Percentiles rank a stretch among this genome's conserved stretches.
Evolutionary conservation across 2,888 invertebrate genomes (phyloP).

Genomic region (Oeneis ivallda): DNA sequence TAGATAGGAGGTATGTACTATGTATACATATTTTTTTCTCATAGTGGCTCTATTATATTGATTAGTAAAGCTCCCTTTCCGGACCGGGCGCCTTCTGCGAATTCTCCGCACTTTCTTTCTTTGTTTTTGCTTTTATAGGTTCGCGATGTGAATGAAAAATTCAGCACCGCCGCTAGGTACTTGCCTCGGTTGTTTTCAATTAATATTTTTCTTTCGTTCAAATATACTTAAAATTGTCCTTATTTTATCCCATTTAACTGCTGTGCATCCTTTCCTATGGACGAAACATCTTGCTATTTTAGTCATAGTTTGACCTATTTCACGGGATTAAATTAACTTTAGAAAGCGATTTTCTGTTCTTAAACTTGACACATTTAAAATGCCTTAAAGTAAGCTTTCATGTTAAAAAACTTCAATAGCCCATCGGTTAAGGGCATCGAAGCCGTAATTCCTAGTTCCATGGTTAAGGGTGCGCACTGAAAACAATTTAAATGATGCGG

Average conservation of each 20-base stretch:
- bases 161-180: conserved; percentile 22
- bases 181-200: background rate
- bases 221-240: background rate
- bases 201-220: background rate
- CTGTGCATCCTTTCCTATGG: background rate
- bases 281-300: no score
- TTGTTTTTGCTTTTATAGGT: conserved; percentile 58
- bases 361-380: no score
- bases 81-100: conserved; percentile 69
- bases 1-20: conserved; percentile 52
- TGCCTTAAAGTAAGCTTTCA: no score
- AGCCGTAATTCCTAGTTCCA: no score
- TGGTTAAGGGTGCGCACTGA: no score
- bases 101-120: conserved; percentile 65
- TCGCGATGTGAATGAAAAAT: conserved; percentile 40
- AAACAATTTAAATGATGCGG: no score
- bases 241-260: background rate
- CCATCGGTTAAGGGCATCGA: no score
- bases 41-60: conserved; percentile 82
- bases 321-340: no score
- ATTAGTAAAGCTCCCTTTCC: conserved; percentile 77
- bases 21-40: conserved; percentile 69
- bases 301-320: no score
- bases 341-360: no score
- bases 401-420: no score